These are phyloP conservation scores for Saccostrea echinata DNA, from an alignment of 1,140 invertebrate species.

Conservation along the genomic window DNA sequence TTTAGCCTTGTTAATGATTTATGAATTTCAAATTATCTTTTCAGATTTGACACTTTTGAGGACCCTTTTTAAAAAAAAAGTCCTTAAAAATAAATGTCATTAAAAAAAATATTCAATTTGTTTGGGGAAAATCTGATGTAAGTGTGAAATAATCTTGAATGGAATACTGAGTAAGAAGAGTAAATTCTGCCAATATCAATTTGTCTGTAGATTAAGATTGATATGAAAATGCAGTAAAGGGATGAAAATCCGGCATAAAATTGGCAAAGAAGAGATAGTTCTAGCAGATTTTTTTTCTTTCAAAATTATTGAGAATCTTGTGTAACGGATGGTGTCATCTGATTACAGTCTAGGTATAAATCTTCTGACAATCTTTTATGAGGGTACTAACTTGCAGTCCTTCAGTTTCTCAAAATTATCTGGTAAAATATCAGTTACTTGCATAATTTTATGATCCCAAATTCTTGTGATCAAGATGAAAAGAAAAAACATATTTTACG, in stretches of 20 bases:
- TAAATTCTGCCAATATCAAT: constrained; percentile 33
- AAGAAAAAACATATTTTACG: constrained; percentile 30
- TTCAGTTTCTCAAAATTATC: constrained; percentile 33
- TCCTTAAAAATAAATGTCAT: neutral
- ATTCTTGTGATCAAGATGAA: constrained; percentile 32
- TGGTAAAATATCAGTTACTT: constrained; percentile 25
- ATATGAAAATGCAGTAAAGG: constrained; percentile 5
- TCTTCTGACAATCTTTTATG: constrained; percentile 3
- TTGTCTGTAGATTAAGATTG: constrained; percentile 23
- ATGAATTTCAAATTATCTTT: neutral
- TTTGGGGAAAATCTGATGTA: neutral
- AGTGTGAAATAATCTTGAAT: neutral
- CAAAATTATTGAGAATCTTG: constrained; percentile 20
- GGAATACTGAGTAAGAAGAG: neutral
- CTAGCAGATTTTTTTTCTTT: constrained; percentile 1
- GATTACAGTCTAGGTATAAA: neutral
- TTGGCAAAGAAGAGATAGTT: constrained; percentile 20
- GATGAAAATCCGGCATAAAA: neutral
- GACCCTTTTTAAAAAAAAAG: neutral
- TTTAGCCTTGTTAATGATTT: neutral
- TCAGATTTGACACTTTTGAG: neutral
- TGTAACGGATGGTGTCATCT: neutral
- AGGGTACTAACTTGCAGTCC: constrained; percentile 25
- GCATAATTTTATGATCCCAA: constrained; percentile 37
- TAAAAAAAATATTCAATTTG: neutral